These are phyloP conservation scores for Rhynchomys soricoides DNA, from an alignment of 2,113 vertebrate species.

Conservation along the genomic window DNA sequence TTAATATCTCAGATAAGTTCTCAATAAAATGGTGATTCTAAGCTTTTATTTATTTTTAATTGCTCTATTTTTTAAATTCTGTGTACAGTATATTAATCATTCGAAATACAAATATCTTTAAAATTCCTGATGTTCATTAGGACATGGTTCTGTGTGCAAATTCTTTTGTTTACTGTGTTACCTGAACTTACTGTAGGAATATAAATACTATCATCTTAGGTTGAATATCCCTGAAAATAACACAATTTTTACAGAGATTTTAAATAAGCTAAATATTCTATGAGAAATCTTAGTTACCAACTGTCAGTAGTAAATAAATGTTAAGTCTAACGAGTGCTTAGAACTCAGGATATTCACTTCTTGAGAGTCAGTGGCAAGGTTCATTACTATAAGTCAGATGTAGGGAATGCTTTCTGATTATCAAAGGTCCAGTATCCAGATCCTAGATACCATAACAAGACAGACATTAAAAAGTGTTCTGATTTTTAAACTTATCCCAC, in stretches of 20 bases:
- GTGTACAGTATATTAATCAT: background rate
- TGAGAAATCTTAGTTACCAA: background rate
- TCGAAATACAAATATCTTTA: background rate
- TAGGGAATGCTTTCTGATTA: background rate
- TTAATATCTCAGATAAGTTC: constrained; percentile 14
- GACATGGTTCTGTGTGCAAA: background rate
- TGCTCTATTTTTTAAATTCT: background rate
- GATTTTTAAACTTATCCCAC: background rate
- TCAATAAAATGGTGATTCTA: background rate
- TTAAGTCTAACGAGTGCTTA: background rate
- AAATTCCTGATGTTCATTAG: background rate
- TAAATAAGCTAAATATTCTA: background rate
- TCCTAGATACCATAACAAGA: background rate
- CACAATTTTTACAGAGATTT: background rate
- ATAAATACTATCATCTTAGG: background rate
- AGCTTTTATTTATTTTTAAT: constrained; percentile 2
- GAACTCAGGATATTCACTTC: background rate
- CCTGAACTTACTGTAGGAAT: background rate
- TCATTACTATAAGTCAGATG: background rate
- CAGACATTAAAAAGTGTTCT: background rate
- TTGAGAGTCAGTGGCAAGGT: background rate
- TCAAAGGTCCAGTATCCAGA: background rate
- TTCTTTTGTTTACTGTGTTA: background rate
- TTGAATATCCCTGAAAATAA: background rate
- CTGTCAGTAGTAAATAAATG: background rate